Percentiles rank a stretch among this genome's conserved stretches.
phyloP scores from a whole-genome alignment of 2,797 vertebrate species.

The Phrynocephalus forsythii region DNA sequence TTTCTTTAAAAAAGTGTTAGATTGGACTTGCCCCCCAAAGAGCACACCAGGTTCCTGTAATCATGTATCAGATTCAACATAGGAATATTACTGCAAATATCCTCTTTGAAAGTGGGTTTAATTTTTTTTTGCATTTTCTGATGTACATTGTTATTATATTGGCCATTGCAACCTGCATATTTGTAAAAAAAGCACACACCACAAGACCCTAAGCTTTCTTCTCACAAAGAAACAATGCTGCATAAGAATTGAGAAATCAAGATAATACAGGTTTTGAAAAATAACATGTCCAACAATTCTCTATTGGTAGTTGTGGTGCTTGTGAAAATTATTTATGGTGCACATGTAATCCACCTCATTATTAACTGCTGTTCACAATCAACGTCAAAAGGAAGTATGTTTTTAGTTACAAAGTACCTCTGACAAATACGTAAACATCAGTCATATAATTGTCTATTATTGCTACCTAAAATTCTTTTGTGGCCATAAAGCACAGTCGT shows the following conservation, averaged over 20 bases:
- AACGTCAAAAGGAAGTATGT: not conserved
- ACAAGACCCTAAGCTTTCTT: not conserved
- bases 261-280: not conserved
- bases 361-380: slow-evolving; percentile 25
- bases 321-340: slow-evolving; percentile 16
- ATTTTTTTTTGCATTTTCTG: not conserved
- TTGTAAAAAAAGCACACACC: not conserved
- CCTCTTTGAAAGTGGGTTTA: not conserved
- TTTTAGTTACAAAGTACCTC: not conserved
- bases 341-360: not conserved
- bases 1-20: too few species aligned
- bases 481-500: not conserved
- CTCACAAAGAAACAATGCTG: not conserved
- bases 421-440: too few species aligned
- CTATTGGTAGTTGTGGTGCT: not conserved
- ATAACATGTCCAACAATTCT: not conserved
- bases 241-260: not conserved
- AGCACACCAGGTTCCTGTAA: not conserved
- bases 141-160: not conserved
- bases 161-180: not conserved
- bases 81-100: slow-evolving; percentile 7
- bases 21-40: too few species aligned
- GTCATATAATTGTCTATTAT: not conserved
- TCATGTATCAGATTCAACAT: not conserved
- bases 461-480: not conserved